Conservation (phyloP, 2,888 invertebrate genomes). For the Nasonia oneida region DNA sequence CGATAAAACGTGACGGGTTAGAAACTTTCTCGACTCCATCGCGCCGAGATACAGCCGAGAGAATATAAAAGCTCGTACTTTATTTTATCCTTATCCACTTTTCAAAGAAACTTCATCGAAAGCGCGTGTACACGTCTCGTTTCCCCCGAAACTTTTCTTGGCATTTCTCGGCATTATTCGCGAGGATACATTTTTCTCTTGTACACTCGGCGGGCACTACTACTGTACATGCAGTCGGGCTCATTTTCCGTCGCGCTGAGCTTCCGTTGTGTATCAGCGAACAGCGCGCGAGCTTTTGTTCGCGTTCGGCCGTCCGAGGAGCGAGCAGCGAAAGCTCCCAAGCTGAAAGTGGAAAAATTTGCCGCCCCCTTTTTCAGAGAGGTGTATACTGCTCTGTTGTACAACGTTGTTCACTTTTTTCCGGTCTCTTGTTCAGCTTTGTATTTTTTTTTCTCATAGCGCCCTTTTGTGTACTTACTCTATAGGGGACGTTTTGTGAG, state of each 20-base stretch:
- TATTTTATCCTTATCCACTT: too few relatives aligned
- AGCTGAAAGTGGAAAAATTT: slow-evolving; percentile 22
- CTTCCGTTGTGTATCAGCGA: neutral
- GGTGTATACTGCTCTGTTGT: neutral
- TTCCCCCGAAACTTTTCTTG: neutral
- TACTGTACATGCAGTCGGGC: neutral
- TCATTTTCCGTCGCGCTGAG: neutral
- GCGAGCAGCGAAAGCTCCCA: slow-evolving; percentile 16
- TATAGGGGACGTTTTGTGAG: neutral
- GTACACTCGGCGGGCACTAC: neutral
- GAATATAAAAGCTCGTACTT: neutral
- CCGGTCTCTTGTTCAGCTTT: slow-evolving; percentile 13
- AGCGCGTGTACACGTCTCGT: neutral
- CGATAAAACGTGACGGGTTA: neutral
- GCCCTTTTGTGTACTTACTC: neutral
- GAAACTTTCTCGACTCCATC: too few relatives aligned
- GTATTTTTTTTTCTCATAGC: neutral
- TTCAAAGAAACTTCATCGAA: neutral
- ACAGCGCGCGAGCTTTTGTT: slow-evolving; percentile 41
- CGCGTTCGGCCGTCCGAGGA: neutral
- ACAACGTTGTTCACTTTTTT: neutral
- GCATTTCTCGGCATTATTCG: neutral
- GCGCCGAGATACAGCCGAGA: neutral
- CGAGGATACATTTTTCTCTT: neutral
- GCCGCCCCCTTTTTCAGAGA: neutral